These are phyloP conservation scores for Ylistrum balloti DNA, from an alignment of 1,140 invertebrate genomes.

Conservation along the genomic window DNA sequence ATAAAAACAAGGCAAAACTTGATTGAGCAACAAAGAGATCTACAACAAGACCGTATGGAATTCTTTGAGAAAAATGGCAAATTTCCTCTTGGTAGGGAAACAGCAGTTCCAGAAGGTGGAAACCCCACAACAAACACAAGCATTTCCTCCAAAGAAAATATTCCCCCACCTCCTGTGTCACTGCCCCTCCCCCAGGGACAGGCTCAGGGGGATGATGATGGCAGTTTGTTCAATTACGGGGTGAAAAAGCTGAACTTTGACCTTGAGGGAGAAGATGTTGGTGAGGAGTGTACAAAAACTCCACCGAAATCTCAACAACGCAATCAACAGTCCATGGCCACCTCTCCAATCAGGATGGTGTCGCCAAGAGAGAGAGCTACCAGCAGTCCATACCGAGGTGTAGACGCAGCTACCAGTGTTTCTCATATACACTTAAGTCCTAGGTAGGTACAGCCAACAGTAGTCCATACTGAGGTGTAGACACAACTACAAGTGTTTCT, in stretches of 20 bases:
- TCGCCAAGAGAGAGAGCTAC: background rate
- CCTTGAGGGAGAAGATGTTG: background rate
- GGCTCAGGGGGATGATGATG: conserved; percentile 36
- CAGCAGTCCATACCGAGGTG: background rate
- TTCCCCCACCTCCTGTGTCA: background rate
- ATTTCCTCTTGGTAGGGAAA: background rate
- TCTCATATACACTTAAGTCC: background rate
- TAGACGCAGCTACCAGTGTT: background rate
- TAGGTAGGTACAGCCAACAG: background rate
- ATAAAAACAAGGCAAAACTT: conserved; percentile 56
- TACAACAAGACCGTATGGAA: conserved; percentile 61
- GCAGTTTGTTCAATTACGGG: conserved; percentile 56
- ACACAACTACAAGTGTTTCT: too few species aligned
- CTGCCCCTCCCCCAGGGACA: conserved; percentile 44
- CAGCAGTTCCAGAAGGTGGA: background rate
- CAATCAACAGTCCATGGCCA: background rate
- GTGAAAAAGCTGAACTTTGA: conserved; percentile 62
- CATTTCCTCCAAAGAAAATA: background rate
- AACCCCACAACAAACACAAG: too few species aligned
- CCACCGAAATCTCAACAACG: background rate
- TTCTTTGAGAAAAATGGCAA: conserved; percentile 58
- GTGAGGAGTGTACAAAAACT: background rate
- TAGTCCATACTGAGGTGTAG: too few species aligned
- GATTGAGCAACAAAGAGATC: conserved; percentile 52
- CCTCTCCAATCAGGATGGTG: background rate